These are phyloP conservation scores for Drosophila melanogaster DNA, from an alignment of 1,140 invertebrate species.

Conservation along the genomic window Release_6_plus_ISO1_MT NC_004354.4:16976001-16976500, in stretches of 20 bases:
- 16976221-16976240: constrained; percentile 90
- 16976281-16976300: not conserved
- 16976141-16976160: not conserved
- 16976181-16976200: constrained; percentile 92
- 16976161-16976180: constrained; percentile 85
- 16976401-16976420: constrained; percentile 87
- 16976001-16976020: too few species aligned
- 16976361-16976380: constrained; percentile 87
- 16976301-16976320: too few species aligned
- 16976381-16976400: constrained; percentile 89
- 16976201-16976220: constrained; percentile 88
- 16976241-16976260: constrained; percentile 89
- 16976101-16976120: constrained; percentile 90
- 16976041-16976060: constrained; percentile 86
- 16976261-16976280: constrained; percentile 89
- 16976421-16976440: constrained; percentile 90
- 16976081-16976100: constrained; percentile 91
- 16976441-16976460: constrained; percentile 93
- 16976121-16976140: constrained; percentile 83
- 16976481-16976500: constrained; percentile 95
- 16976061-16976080: constrained; percentile 90
- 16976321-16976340: constrained; percentile 87
- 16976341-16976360: constrained; percentile 92
- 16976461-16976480: constrained; percentile 93
- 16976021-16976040: constrained; percentile 53